These are phyloP conservation scores for Papilio dardanus DNA, from an alignment of 1,140 invertebrate species.

Conservation along the genomic window DNA sequence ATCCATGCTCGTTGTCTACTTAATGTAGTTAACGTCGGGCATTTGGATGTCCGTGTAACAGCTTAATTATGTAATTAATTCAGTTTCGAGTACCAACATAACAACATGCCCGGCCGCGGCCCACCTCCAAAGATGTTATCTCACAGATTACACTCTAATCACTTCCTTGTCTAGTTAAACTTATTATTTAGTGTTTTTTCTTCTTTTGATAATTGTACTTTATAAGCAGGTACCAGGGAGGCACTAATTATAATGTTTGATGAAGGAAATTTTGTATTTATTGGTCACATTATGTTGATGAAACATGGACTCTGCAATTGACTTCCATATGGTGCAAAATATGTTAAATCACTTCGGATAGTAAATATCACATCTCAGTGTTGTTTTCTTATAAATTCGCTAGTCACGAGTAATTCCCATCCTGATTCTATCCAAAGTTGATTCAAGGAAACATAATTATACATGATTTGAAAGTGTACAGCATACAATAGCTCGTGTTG, in stretches of 20 bases:
- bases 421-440: background rate
- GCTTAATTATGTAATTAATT: slow-evolving; percentile 21
- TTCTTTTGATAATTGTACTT: background rate
- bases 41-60: background rate
- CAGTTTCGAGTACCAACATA: background rate
- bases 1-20: background rate
- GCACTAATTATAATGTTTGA: background rate
- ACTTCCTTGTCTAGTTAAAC: background rate
- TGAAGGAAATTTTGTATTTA: too few species aligned
- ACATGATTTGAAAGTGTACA: background rate
- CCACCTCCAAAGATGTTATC: background rate
- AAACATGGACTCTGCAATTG: too few species aligned
- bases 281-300: too few species aligned
- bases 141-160: background rate
- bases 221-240: background rate
- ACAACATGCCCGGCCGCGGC: background rate
- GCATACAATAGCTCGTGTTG: slow-evolving; percentile 27
- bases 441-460: slow-evolving; percentile 27
- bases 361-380: background rate
- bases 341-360: background rate
- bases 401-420: background rate
- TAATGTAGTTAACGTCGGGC: background rate
- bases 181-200: background rate
- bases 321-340: too few species aligned
- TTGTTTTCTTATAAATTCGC: background rate